phyloP scores from a whole-genome alignment of 2,113 vertebrate genomes.

The Xiphorhynchus elegans region DNA sequence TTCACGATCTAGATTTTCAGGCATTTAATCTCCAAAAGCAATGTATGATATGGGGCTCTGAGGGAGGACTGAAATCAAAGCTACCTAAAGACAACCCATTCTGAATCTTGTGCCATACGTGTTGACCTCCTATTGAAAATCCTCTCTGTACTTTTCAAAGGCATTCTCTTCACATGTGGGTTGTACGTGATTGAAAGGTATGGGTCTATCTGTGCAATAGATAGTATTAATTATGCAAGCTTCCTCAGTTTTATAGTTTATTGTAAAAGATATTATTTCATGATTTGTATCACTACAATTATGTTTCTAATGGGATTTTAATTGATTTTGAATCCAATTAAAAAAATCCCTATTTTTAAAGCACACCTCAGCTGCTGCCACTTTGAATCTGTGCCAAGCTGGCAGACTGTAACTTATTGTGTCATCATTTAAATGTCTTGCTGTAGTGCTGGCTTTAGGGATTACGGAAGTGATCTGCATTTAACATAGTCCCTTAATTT shows the following conservation, averaged over 20 bases:
- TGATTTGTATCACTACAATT: conserved; percentile 75
- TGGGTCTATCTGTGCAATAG: neutral
- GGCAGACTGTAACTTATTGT: conserved; percentile 49
- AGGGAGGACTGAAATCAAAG: neutral
- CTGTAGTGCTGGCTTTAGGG: conserved; percentile 27
- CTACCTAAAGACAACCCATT: neutral
- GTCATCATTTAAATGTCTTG: conserved; percentile 53
- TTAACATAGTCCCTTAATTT: conserved; percentile 38
- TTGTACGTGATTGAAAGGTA: neutral
- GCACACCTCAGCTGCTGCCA: conserved; percentile 60
- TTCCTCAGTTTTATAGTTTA: conserved; percentile 65
- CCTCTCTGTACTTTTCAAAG: neutral
- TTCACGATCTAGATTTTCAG: neutral
- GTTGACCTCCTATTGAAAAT: neutral
- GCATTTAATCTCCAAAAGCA: neutral
- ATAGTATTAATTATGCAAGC: conserved; percentile 61
- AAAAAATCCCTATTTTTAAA: conserved; percentile 73
- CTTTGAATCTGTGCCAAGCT: conserved; percentile 57
- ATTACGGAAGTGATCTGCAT: conserved; percentile 45
- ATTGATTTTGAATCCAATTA: conserved; percentile 78
- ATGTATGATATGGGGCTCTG: neutral
- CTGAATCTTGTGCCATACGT: neutral
- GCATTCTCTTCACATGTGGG: neutral
- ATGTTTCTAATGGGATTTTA: conserved; percentile 77
- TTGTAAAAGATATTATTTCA: conserved; percentile 73